These are phyloP conservation scores for Oreonectes daqikongensis DNA, from an alignment of 2,797 vertebrate genomes.

Conservation along the genomic window DNA sequence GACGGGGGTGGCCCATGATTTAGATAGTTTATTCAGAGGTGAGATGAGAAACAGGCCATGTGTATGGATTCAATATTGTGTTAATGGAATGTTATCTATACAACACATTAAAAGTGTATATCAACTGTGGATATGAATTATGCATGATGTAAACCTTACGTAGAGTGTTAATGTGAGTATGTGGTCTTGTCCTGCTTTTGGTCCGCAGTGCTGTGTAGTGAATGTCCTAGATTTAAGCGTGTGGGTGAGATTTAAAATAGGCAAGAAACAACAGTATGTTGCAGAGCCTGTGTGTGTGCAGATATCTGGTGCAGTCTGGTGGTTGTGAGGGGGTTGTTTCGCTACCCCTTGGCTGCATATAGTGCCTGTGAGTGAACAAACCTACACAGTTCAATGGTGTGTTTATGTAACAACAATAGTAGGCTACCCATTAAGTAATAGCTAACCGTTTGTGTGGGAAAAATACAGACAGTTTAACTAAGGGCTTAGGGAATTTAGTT, in stretches of 20 bases:
- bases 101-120: not conserved
- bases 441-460: not conserved
- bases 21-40: slow-evolving; percentile 18
- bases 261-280: slow-evolving; percentile 54
- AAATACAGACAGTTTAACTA: not conserved
- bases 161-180: slow-evolving; percentile 8
- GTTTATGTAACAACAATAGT: slow-evolving; percentile 3
- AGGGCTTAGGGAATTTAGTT: not conserved
- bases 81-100: slow-evolving; percentile 8
- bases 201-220: slow-evolving; percentile 62
- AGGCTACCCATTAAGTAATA: not conserved
- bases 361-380: slow-evolving; percentile 20
- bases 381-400: slow-evolving; percentile 24
- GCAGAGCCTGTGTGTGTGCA: slow-evolving; percentile 50
- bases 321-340: slow-evolving; percentile 67
- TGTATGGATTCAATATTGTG: slow-evolving; percentile 16
- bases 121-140: slow-evolving; percentile 13
- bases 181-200: slow-evolving; percentile 57
- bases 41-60: slow-evolving; percentile 12
- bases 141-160: not conserved
- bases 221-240: slow-evolving; percentile 68
- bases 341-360: slow-evolving; percentile 37
- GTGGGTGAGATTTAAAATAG: slow-evolving; percentile 54
- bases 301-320: slow-evolving; percentile 60
- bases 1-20: slow-evolving; percentile 2